Conservation (phyloP, 2,113 vertebrate genomes). For the Dromaius novaehollandiae region DNA sequence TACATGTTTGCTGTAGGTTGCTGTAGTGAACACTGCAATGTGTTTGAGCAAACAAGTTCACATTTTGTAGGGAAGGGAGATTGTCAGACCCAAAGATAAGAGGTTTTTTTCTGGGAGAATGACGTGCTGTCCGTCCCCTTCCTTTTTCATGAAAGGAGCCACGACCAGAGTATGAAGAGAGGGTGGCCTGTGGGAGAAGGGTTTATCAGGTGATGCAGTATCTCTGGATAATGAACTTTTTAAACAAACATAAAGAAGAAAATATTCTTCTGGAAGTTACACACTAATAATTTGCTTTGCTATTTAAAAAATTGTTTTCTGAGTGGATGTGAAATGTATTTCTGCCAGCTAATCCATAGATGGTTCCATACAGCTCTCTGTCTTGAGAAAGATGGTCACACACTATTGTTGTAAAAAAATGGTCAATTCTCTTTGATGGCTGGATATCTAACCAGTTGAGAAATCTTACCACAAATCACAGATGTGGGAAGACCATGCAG, state of each 20-base stretch:
- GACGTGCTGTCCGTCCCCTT: background rate
- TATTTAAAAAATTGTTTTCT: background rate
- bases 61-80: background rate
- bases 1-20: background rate
- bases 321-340: background rate
- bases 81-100: background rate
- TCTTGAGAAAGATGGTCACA: background rate
- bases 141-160: background rate
- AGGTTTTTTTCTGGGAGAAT: background rate
- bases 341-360: background rate
- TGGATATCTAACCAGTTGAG: background rate
- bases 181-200: background rate
- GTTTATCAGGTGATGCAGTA: background rate
- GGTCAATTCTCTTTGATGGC: background rate
- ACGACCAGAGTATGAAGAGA: background rate
- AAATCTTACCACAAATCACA: background rate
- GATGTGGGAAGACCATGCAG: background rate
- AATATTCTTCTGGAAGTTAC: background rate
- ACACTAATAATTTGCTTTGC: background rate
- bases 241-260: background rate
- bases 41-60: background rate
- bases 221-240: background rate
- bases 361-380: background rate
- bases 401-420: background rate
- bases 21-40: background rate